Percentiles rank a stretch among this genome's conserved stretches.
Conservation (phyloP, 2,113 vertebrate species). For the Neogale vison region DNA sequence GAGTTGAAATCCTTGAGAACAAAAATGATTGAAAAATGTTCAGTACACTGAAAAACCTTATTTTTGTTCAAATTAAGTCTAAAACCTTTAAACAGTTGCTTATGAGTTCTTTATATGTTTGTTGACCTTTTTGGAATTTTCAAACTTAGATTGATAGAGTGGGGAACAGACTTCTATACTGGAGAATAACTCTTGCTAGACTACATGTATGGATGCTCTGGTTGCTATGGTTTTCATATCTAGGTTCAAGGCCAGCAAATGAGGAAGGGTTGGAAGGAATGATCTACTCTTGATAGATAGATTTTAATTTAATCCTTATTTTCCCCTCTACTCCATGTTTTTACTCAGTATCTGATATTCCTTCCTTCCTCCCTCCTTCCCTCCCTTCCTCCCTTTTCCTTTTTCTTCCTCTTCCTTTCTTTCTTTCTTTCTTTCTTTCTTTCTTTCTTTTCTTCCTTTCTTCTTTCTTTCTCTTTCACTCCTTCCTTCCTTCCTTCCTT, state of each 20-base stretch:
- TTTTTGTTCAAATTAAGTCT: neutral
- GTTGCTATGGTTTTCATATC: neutral
- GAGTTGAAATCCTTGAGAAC: neutral
- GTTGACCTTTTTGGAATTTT: neutral
- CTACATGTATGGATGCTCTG: neutral
- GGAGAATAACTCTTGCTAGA: neutral
- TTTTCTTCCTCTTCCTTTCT: too few relatives aligned
- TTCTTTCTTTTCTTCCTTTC: too few relatives aligned
- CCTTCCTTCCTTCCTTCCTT: too few relatives aligned
- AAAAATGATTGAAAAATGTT: neutral
- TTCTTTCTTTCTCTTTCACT: too few relatives aligned
- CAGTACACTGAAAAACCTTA: neutral
- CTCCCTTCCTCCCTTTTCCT: too few relatives aligned
- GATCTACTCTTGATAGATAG: neutral
- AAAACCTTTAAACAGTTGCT: neutral
- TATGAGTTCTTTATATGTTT: neutral
- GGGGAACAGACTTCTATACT: neutral
- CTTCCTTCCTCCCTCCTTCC: neutral
- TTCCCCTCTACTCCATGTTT: neutral
- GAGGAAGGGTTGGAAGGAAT: fast-evolving
- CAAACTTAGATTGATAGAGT: neutral
- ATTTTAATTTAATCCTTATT: neutral
- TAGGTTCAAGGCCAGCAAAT: neutral
- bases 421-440: too few relatives aligned
- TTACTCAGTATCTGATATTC: neutral